Percentiles rank a stretch among this genome's conserved stretches.
These are phyloP conservation scores for Gisinianus flammeolus DNA, from an alignment of 2,888 invertebrate genomes.

Conservation along the genomic window DNA sequence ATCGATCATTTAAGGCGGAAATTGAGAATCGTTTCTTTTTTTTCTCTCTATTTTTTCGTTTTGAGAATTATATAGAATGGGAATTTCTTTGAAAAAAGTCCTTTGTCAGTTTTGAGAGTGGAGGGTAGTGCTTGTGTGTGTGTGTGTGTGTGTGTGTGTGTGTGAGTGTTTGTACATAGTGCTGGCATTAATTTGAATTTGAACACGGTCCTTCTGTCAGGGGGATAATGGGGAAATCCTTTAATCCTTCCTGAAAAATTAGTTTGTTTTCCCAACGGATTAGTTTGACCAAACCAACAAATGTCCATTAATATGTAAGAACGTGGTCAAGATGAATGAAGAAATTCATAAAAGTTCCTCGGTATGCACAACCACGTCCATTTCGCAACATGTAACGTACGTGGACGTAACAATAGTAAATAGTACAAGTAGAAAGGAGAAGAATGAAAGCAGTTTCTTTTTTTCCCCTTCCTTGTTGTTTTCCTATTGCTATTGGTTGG, in stretches of 20 bases:
- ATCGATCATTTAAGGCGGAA: neutral
- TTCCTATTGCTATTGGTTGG: neutral
- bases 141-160: neutral
- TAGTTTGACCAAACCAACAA: neutral
- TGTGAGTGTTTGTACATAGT: neutral
- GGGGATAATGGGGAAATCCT: constrained; percentile 9
- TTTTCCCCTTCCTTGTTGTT: neutral
- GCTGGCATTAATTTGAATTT: constrained; percentile 2
- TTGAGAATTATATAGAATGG: neutral
- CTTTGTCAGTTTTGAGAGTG: neutral
- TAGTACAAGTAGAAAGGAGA: neutral
- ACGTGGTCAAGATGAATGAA: constrained; percentile 23
- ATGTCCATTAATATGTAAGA: constrained; percentile 22
- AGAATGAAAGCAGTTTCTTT: neutral
- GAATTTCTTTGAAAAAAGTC: neutral
- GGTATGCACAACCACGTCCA: constrained; percentile 9
- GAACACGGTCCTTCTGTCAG: constrained; percentile 6
- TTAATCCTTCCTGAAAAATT: constrained; percentile 27
- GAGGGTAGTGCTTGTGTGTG: neutral
- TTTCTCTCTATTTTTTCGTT: neutral
- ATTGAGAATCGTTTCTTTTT: neutral
- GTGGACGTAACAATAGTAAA: neutral
- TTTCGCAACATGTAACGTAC: constrained; percentile 30
- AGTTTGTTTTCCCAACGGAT: constrained; percentile 34
- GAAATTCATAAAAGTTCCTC: constrained; percentile 4